Percentiles rank a stretch among this genome's conserved stretches.
Evolutionary conservation across 35 echinoderm and acorn worm species (phyloP).

Genomic region (Ophiothrix spiculata): DNA sequence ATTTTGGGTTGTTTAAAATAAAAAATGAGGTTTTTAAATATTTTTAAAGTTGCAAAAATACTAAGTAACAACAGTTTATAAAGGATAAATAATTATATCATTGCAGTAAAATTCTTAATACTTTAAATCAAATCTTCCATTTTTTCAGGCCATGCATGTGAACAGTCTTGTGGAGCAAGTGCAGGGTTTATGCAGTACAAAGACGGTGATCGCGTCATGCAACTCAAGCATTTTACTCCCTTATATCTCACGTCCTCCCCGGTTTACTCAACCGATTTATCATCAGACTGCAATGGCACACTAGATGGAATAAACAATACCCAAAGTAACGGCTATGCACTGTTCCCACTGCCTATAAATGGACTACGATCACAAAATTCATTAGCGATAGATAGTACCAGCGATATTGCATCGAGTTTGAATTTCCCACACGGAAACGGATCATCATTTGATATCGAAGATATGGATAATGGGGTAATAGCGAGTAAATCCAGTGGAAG

Average conservation of each 20-base stretch:
- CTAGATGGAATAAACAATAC: not conserved
- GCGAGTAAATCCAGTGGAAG: constrained; percentile 72
- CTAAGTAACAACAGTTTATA: too few relatives aligned
- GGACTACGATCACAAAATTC: not conserved
- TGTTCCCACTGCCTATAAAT: not conserved
- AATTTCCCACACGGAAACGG: not conserved
- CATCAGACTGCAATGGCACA: constrained; percentile 2
- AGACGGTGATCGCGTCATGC: constrained; percentile 80
- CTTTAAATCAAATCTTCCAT: not conserved
- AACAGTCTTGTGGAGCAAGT: constrained; percentile 86
- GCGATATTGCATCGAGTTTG: not conserved
- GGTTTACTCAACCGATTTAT: not conserved
- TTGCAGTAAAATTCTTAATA: not conserved
- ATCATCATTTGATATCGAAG: not conserved
- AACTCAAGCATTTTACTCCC: constrained; percentile 91
- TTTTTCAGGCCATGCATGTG: constrained; percentile 69
- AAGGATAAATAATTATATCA: not conserved
- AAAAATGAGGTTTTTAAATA: too few relatives aligned
- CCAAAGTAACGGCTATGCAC: constrained; percentile 6
- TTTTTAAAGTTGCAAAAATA: too few relatives aligned
- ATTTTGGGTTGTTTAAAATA: too few relatives aligned
- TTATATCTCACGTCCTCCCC: constrained; percentile 85
- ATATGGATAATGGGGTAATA: constrained; percentile 18
- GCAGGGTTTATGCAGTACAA: constrained; percentile 75
- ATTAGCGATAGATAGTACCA: not conserved